Percentiles rank a stretch among this genome's conserved stretches.
These are phyloP conservation scores for Phengaris alcon DNA, from an alignment of 2,888 invertebrate genomes.

Conservation along the genomic window DNA sequence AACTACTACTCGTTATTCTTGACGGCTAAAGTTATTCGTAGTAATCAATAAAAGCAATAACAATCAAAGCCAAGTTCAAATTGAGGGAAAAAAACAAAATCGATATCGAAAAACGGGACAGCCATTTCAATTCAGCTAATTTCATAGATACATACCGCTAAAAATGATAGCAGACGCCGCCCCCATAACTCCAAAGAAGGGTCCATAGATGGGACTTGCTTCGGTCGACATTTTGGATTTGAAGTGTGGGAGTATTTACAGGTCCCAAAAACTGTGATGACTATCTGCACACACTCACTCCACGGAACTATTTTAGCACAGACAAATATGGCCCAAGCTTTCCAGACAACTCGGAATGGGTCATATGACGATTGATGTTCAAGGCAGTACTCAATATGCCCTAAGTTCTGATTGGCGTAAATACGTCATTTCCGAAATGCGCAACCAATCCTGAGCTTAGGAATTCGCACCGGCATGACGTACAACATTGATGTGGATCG, in stretches of 20 bases:
- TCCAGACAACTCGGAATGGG: conserved; percentile 82
- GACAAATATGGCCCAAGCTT: conserved; percentile 91
- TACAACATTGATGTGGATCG: conserved; percentile 76
- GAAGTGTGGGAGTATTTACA: conserved; percentile 83
- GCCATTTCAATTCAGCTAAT: conserved; percentile 60
- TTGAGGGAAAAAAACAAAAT: conserved; percentile 47
- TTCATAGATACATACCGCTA: conserved; percentile 90
- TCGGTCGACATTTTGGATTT: conserved; percentile 66
- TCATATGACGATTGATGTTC: conserved; percentile 88
- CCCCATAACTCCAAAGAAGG: conserved; percentile 99
- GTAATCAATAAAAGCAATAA: neutral
- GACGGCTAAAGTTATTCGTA: conserved; percentile 3
- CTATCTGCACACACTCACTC: conserved; percentile 88
- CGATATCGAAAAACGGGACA: conserved; percentile 58
- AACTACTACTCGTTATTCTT: conserved; percentile 46
- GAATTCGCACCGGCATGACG: conserved; percentile 76
- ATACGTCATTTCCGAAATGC: conserved; percentile 69
- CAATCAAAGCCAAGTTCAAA: conserved; percentile 31
- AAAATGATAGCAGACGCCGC: conserved; percentile 99
- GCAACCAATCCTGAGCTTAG: conserved; percentile 75
- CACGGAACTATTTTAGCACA: conserved; percentile 90
- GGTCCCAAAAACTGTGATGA: conserved; percentile 82
- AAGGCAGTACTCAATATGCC: conserved; percentile 77
- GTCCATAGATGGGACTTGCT: conserved; percentile 92
- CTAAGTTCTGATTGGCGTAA: conserved; percentile 78